These are phyloP conservation scores for Drosophila mulleri DNA, from an alignment of 2,888 invertebrate species.

Conservation along the genomic window DNA sequence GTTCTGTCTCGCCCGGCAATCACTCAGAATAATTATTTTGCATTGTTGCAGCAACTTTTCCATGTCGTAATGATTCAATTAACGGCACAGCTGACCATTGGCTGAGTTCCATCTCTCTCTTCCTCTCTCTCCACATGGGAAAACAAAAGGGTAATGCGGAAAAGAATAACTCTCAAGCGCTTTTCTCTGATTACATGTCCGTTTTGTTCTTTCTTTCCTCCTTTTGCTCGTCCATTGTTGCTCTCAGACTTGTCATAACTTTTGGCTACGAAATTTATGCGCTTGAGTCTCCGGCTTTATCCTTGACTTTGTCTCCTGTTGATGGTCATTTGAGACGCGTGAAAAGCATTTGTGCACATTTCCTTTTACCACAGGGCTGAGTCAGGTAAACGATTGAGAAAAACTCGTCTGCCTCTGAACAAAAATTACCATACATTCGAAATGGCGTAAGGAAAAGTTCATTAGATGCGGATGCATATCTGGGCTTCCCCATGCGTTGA, in stretches of 20 bases:
- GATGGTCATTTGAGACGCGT: conserved; percentile 57
- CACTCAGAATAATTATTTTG: conserved; percentile 77
- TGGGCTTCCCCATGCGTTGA: neutral
- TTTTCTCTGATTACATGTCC: conserved; percentile 50
- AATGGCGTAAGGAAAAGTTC: conserved; percentile 9
- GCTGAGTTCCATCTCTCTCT: conserved; percentile 6
- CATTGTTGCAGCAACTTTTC: conserved; percentile 64
- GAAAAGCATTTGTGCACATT: conserved; percentile 21
- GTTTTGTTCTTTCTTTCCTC: conserved; percentile 2
- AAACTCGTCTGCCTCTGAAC: conserved; percentile 20
- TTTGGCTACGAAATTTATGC: conserved; percentile 58
- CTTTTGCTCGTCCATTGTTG: conserved; percentile 24
- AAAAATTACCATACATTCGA: conserved; percentile 20
- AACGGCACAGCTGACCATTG: conserved; percentile 76
- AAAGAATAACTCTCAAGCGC: conserved; percentile 19
- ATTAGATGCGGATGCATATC: conserved; percentile 5
- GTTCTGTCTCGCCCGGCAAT: conserved; percentile 40
- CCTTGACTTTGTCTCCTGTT: conserved; percentile 33
- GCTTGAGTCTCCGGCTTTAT: conserved; percentile 22
- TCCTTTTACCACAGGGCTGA: conserved; percentile 14
- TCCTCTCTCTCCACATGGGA: conserved; percentile 40
- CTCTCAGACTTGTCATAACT: conserved; percentile 65
- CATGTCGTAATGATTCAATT: conserved; percentile 76
- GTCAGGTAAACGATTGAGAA: neutral
- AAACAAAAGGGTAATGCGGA: conserved; percentile 60